phyloP scores from a whole-genome alignment of 2,888 invertebrate genomes.

The Sthenelais limicola region DNA sequence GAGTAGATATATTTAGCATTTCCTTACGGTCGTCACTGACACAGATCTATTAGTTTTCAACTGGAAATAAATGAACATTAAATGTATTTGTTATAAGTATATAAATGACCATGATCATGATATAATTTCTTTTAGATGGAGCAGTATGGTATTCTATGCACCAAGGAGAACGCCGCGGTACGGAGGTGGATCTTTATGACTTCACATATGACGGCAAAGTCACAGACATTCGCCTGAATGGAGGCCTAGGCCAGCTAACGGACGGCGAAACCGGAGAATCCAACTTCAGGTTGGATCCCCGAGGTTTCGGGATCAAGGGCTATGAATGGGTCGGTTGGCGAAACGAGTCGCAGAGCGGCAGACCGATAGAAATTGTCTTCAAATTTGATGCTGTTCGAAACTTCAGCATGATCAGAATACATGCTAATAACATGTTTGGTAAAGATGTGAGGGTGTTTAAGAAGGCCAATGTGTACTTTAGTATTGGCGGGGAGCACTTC shows the following conservation, averaged over 20 bases:
- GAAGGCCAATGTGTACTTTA: conserved; percentile 82
- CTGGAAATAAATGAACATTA: too few species aligned
- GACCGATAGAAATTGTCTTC: conserved; percentile 83
- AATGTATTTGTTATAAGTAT: too few species aligned
- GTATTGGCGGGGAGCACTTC: conserved; percentile 84
- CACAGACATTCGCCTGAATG: conserved; percentile 76
- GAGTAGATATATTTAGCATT: too few species aligned
- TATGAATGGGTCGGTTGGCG: conserved; percentile 95
- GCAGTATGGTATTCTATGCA: conserved; percentile 90
- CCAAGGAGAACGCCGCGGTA: conserved; percentile 86
- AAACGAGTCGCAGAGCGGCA: conserved; percentile 76
- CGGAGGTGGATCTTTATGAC: conserved; percentile 87
- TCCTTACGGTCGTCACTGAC: too few species aligned
- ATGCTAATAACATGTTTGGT: conserved; percentile 88
- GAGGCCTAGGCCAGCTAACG: conserved; percentile 87
- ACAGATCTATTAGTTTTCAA: too few species aligned
- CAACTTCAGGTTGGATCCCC: conserved; percentile 80
- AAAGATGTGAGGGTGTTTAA: conserved; percentile 89
- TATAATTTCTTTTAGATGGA: conserved; percentile 83
- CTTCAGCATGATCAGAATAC: conserved; percentile 86
- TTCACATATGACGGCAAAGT: conserved; percentile 85
- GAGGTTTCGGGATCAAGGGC: conserved; percentile 77
- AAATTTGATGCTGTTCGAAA: conserved; percentile 91
- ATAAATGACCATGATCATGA: too few species aligned
- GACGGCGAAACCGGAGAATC: conserved; percentile 87